These are phyloP conservation scores for Sarcophaga peregrina DNA, from an alignment of 1,140 invertebrate genomes.

Conservation along the genomic window DNA sequence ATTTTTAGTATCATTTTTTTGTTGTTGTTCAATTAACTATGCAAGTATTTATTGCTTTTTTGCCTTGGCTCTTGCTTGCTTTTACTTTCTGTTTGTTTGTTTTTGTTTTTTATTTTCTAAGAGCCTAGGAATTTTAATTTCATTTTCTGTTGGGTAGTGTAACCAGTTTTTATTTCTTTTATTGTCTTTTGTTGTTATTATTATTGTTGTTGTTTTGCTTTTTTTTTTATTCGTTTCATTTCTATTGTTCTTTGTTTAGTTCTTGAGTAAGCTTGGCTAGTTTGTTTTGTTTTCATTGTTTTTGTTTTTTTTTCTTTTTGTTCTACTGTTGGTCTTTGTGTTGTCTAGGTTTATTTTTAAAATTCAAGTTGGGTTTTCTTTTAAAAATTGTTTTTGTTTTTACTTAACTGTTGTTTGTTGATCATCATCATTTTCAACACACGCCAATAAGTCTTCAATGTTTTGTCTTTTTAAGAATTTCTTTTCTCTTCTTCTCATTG, in stretches of 20 bases:
- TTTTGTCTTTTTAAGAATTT: too few species aligned
- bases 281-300: too few species aligned
- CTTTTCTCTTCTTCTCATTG: too few species aligned
- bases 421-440: not conserved
- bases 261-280: not conserved
- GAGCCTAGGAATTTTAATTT: not conserved
- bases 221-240: not conserved
- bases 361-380: not conserved
- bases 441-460: too few species aligned
- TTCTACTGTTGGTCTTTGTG: too few species aligned
- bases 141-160: not conserved
- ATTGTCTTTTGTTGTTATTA: not conserved
- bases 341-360: too few species aligned
- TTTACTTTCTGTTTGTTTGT: too few species aligned
- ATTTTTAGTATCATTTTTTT: too few species aligned
- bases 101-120: too few species aligned
- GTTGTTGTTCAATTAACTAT: not conserved
- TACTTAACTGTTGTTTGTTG: not conserved
- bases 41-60: too few species aligned
- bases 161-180: not conserved
- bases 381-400: not conserved
- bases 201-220: not conserved
- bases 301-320: too few species aligned
- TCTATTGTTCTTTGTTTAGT: conserved; percentile 7
- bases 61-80: too few species aligned